Evolutionary conservation across 2,888 invertebrate species (phyloP).

Genomic region (Ptilodon capucinus): DNA sequence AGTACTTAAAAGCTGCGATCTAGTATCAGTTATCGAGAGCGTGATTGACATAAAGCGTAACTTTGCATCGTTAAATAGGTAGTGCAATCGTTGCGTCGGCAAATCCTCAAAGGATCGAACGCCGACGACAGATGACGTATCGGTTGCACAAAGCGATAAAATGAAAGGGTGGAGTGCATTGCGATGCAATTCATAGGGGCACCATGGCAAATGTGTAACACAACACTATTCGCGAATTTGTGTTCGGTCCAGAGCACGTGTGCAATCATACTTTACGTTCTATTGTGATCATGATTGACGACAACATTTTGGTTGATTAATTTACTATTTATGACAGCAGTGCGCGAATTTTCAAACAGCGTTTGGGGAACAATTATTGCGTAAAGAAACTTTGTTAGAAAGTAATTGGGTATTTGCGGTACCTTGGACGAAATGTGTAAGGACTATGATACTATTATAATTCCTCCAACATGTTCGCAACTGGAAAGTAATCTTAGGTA

Average conservation of each 20-base stretch:
- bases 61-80: conserved; percentile 29
- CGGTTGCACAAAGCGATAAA: conserved; percentile 70
- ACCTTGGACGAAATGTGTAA: too few species aligned
- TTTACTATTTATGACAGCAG: conserved; percentile 6
- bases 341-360: conserved; percentile 9
- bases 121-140: conserved; percentile 73
- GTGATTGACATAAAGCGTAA: not conserved
- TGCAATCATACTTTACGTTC: conserved; percentile 41
- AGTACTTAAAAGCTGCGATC: too few species aligned
- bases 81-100: conserved; percentile 49
- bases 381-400: not conserved
- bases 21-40: not conserved
- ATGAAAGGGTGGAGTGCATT: conserved; percentile 77
- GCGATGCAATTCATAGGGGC: conserved; percentile 79
- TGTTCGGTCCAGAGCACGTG: conserved; percentile 62
- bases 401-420: too few species aligned
- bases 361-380: conserved; percentile 5
- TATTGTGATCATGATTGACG: conserved; percentile 43
- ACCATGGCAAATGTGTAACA: conserved; percentile 68
- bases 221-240: conserved; percentile 61
- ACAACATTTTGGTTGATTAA: conserved; percentile 23
- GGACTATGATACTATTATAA: too few species aligned
- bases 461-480: too few species aligned
- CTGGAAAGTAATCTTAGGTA: too few species aligned
- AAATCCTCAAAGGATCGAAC: conserved; percentile 62